phyloP scores from a whole-genome alignment of 2,113 vertebrate species.

The Spilogale gracilis region DNA sequence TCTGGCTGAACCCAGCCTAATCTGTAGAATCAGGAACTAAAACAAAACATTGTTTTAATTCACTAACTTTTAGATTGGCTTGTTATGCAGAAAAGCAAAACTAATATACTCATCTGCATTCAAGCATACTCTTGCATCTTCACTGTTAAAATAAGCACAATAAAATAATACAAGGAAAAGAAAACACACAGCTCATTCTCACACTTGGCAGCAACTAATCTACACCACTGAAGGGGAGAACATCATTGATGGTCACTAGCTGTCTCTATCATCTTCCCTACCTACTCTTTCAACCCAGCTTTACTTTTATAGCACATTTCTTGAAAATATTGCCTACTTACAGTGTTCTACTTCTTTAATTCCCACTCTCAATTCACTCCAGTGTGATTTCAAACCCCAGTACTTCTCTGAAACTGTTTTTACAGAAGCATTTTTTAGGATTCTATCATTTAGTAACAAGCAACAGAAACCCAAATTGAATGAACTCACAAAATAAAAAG shows the following conservation, averaged over 20 bases:
- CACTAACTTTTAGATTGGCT: not conserved
- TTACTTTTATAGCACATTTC: too few species aligned
- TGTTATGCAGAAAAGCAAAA: not conserved
- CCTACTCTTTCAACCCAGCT: not conserved
- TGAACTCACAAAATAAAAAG: not conserved
- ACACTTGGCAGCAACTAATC: not conserved
- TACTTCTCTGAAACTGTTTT: not conserved
- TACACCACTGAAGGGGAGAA: not conserved
- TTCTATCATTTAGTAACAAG: not conserved
- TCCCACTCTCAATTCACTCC: not conserved
- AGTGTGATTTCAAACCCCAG: not conserved
- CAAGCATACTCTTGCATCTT: not conserved
- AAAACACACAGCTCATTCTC: not conserved
- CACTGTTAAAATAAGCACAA: not conserved
- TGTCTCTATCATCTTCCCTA: not conserved
- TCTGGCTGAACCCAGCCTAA: not conserved
- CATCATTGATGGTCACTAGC: rapidly evolving
- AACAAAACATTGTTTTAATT: not conserved
- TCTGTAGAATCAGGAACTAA: not conserved
- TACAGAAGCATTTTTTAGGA: not conserved
- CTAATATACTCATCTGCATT: not conserved
- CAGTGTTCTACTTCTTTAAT: rapidly evolving
- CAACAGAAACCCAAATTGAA: not conserved
- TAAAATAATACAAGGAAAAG: not conserved
- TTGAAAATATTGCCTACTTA: too few species aligned